Base-by-base conservation (phyloP, 2,888 invertebrate species). In the Xanthia icteritia region DNA sequence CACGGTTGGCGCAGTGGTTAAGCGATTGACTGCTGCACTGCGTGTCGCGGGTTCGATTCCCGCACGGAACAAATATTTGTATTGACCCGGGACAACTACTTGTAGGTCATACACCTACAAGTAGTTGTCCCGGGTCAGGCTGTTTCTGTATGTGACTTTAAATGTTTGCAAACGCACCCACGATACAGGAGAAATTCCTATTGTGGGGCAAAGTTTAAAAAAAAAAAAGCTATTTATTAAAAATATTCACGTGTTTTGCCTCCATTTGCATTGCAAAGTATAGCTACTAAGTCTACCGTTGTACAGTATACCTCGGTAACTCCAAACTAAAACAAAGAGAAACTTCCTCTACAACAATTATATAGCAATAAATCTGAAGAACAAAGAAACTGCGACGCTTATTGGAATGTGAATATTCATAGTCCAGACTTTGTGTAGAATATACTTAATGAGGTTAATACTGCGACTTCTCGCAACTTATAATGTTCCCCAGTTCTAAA, bases 401-500 rank as follows among this genome's bases (percentile, higher is more conserved):
- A 87, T 83, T 88, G 84, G 83, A 86, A 86, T 81, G 77, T 84
- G 83, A 89, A 89, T 89, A 88, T 88, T 86, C 86, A 89, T 86
- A 81, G 85, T 84, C 82, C 81, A 84, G 85, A 85, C 87, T 90
- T 86, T 80, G 83, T 84, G 76, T 73, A 71, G 68, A 86, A 82
- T 80, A 82, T 3, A 20, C 31, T 67, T 89, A 88, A 90, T 86
- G 83, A 89, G 84, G 88, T 89, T 90, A 90, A 88, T 85, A 83
- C 76, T 79, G 70, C 73, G 82, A 85, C 79, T 87, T 77, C 81
- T 58, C 54, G 56, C 42, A 78, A 84, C 71, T 84, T 81, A 68
- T 81, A 77, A 77, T 81, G 67, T 76, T 61, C 73, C 17, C 56
- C 61, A 27, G 20, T 31, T 31, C 60, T 56, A 58, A 64, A 58